Base-by-base conservation (phyloP, 2,797 vertebrate genomes). In the Poeciliopsis presidionis region DNA sequence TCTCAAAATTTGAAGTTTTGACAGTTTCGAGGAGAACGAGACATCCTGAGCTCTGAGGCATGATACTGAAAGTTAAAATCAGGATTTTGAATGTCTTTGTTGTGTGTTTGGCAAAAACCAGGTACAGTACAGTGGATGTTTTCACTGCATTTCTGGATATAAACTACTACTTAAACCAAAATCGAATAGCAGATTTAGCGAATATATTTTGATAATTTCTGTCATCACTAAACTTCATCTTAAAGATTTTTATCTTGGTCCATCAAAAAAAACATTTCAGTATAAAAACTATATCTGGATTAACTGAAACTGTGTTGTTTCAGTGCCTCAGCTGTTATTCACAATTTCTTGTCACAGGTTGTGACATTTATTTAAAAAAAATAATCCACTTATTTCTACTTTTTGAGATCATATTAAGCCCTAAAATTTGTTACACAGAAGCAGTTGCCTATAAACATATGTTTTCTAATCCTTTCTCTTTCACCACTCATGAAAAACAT, bases 1-100 rank as follows among this genome's bases (percentile, higher is more conserved):
- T 87, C 81, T 88, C 81, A 79, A 85, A 53, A 74, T 30, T 20
- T 79, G 89, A 80, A 69, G 80, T 90, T 87, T 82, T 89, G 89
- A 51, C 51, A 11, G 2, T 90, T 81, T 47, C 67, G 45, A 39
- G 55, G 30, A 72, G 43, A 70, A 57, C 72, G 49, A 43, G 81
- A 73, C 73, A 61, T 39, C 69, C 49, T 74, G 18, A 63, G 41
- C 30, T 61, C 57, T 33, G 30, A 33, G 18, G 72, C 72, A 41
- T 55, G 79, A 16, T 69, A 45, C 61, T 63, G 51, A 76, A 47
- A 33, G 45, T 72, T 79, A 74, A 77, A 78, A 61, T 41, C 55
- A 28, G 43, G 12, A 33, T 41, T 51, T 57, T 4, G 53, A 81
- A 53, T 14, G 14, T 57, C 61, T 77, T 43, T 74, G 67, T 61